Evolutionary conservation across 2,888 invertebrate species (phyloP).

Genomic region (Ecliptopera silaceata): DNA sequence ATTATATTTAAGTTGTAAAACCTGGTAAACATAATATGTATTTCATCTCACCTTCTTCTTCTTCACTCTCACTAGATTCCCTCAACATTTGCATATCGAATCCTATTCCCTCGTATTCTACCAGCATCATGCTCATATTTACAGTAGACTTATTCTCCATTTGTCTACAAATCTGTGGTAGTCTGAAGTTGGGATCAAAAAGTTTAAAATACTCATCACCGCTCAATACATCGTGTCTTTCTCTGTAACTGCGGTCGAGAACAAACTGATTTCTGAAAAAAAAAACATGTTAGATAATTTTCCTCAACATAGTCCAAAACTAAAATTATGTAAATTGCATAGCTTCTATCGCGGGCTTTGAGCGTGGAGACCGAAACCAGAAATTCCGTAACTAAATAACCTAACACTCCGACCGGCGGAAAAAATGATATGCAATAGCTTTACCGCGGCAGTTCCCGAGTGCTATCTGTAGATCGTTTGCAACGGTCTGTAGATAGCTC

Average conservation of each 20-base stretch:
- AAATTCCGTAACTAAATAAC: too few relatives aligned
- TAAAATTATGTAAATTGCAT: too few relatives aligned
- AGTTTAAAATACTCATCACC: slow-evolving; percentile 52
- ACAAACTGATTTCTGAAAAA: slow-evolving; percentile 10
- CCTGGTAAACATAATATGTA: too few relatives aligned
- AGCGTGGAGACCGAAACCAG: too few relatives aligned
- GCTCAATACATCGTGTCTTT: slow-evolving; percentile 49
- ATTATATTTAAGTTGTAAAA: too few relatives aligned
- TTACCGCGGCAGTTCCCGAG: too few relatives aligned
- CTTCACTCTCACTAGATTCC: slow-evolving; percentile 34
- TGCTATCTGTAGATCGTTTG: too few relatives aligned
- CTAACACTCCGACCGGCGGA: too few relatives aligned
- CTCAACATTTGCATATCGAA: slow-evolving; percentile 45
- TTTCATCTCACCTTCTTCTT: slow-evolving; percentile 46
- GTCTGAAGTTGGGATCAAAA: slow-evolving; percentile 45
- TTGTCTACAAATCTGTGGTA: slow-evolving; percentile 29
- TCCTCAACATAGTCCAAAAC: too few relatives aligned
- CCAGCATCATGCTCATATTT: slow-evolving; percentile 41
- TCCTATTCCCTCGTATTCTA: slow-evolving; percentile 48
- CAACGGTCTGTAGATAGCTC: too few relatives aligned
- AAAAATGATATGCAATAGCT: too few relatives aligned
- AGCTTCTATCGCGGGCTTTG: too few relatives aligned
- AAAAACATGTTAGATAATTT: not conserved
- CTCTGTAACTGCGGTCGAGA: slow-evolving; percentile 30
- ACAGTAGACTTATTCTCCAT: slow-evolving; percentile 55